Conservation (phyloP, 2,113 vertebrate genomes). For the Steatornis caripensis region DNA sequence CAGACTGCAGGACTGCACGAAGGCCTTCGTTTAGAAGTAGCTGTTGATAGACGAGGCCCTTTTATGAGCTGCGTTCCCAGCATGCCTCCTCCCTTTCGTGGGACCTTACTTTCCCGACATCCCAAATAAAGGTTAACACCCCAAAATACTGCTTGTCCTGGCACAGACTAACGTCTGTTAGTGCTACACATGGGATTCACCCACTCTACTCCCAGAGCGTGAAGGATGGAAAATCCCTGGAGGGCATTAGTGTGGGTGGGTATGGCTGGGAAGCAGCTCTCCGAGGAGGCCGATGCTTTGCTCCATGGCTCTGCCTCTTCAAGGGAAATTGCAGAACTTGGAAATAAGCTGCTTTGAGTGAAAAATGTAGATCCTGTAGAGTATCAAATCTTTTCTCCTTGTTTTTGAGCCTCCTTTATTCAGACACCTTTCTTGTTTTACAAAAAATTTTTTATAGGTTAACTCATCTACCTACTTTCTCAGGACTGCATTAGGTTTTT, state of each 20-base stretch:
- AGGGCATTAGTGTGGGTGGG: accelerated
- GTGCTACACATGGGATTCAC: not conserved
- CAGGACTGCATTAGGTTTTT: not conserved
- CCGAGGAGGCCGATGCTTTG: not conserved
- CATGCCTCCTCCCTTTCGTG: not conserved
- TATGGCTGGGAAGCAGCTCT: not conserved
- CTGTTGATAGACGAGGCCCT: accelerated
- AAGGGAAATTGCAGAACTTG: not conserved
- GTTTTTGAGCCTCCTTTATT: not conserved
- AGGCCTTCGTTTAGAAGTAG: not conserved
- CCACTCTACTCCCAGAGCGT: not conserved
- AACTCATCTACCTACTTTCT: not conserved
- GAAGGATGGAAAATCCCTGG: not conserved
- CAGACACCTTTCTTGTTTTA: not conserved
- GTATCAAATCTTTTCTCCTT: not conserved
- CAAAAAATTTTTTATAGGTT: not conserved
- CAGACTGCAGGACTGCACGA: accelerated
- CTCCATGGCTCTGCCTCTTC: not conserved
- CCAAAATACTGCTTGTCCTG: not conserved
- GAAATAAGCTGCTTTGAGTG: not conserved
- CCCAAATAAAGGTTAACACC: not conserved
- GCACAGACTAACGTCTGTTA: not conserved
- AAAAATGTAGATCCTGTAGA: not conserved
- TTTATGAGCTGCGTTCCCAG: not conserved
- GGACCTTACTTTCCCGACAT: not conserved